Evolutionary conservation across 1,140 invertebrate genomes (phyloP).

Genomic region (Heterodera schachtii): DNA sequence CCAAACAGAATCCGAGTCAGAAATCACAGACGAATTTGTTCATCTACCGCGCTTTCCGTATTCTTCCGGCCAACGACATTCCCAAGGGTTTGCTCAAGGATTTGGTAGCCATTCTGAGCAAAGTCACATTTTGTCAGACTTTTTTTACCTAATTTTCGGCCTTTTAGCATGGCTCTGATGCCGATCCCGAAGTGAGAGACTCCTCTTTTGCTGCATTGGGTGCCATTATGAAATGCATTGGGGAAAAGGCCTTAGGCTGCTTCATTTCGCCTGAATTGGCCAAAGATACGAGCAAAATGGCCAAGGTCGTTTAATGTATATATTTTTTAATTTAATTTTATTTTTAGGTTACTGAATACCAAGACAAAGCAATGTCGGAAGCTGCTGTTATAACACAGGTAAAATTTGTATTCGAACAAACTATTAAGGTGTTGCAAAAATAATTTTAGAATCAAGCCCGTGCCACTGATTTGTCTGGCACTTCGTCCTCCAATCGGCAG

Average conservation of each 20-base stretch:
- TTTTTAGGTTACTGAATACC: conserved; percentile 1
- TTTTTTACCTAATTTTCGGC: not conserved
- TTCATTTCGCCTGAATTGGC: conserved; percentile 80
- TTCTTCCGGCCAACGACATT: conserved; percentile 20
- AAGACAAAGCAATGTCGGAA: not conserved
- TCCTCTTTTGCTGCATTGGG: conserved; percentile 79
- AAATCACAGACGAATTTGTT: conserved; percentile 42
- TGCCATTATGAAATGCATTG: conserved; percentile 86
- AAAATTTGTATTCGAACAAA: too few relatives aligned
- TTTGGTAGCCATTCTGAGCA: conserved; percentile 29
- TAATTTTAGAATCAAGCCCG: too few relatives aligned
- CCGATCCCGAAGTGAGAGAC: conserved; percentile 67
- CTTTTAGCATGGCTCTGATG: conserved; percentile 45
- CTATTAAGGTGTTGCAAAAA: too few relatives aligned
- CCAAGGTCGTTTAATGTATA: conserved; percentile 73
- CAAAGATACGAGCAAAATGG: conserved; percentile 80
- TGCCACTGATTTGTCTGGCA: too few relatives aligned
- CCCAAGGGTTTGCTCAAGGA: conserved; percentile 40
- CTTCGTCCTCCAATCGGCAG: too few relatives aligned
- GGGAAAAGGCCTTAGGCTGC: conserved; percentile 84
- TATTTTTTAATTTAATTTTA: not conserved
- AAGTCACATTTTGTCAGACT: conserved; percentile 30
- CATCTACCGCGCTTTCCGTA: conserved; percentile 40
- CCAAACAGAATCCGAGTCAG: conserved; percentile 42
- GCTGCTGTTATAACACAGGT: too few relatives aligned